Evolutionary conservation across 2,888 invertebrate genomes (phyloP), one percentile per base, ranked within the genome.

Genomic region (Pristionchus fissidentatus): DNA sequence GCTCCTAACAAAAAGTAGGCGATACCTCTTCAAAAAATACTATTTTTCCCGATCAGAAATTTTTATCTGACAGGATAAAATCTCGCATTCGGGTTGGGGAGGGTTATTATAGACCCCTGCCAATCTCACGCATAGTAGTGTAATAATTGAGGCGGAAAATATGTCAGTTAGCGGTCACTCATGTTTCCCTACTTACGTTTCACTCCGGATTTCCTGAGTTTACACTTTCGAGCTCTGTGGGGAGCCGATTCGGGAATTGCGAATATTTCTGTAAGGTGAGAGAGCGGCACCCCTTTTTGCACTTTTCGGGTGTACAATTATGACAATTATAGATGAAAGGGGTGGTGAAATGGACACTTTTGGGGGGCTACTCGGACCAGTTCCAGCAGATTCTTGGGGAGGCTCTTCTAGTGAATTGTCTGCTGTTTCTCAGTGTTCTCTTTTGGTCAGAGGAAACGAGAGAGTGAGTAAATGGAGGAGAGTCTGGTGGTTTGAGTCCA

Each of bases 251-350:
- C 26, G n/a, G n/a, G 10, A 22, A 22, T 57, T 26, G 57, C 5
- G 26, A 57, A 57, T 5, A n/a, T 10, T 57, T 10, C 7, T n/a
- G n/a, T n/a, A n/a, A n/a, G n/a, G n/a, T n/a, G n/a, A n/a, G n/a
- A n/a, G n/a, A n/a, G n/a, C n/a, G 5, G 29, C 29, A n/a, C 57
- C n/a, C 29, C 29, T 7, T 57, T 57, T 57, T 57, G 57, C 29
- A 57, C 57, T 57, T 29, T 26, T 29, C 57, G 57, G n/a, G 29
- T 29, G 26, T 5, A 66, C 32, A 66, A 38, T 66, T 66, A 38
- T 38, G 66, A 8, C 66, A 66, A 38, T 66, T 66, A 66, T 66
- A 66, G 66, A 66, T 66, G 66, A 38, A 38, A 66, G 5, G 19
- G n/a, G n/a, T 15, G 22, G 66, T 66, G 66, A 66, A 66, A 66